phyloP scores from a whole-genome alignment of 2,888 invertebrate genomes.

The Caenorhabditis sinica region DNA sequence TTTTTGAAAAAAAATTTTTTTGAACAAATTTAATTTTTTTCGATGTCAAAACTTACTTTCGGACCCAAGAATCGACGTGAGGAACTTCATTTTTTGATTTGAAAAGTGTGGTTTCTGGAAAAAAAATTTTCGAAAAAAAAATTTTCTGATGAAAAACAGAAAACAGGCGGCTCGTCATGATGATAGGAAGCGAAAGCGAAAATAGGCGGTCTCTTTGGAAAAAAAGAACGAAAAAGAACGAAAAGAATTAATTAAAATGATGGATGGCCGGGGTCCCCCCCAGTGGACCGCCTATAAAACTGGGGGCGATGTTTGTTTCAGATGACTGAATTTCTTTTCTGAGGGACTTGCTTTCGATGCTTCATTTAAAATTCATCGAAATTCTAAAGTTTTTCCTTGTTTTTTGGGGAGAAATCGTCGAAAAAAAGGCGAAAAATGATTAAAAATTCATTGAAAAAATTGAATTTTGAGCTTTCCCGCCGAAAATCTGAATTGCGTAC shows the following conservation, averaged over 20 bases:
- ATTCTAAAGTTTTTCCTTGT: conserved; percentile 45
- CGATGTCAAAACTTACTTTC: conserved; percentile 45
- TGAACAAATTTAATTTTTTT: too few relatives aligned
- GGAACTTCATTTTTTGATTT: conserved; percentile 55
- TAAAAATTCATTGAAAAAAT: background rate
- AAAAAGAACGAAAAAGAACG: conserved; percentile 1
- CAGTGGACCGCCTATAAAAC: conserved; percentile 46
- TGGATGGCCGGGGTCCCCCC: conserved; percentile 35
- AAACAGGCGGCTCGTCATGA: conserved; percentile 13
- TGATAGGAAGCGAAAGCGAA: background rate
- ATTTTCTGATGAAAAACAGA: background rate
- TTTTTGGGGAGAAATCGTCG: conserved; percentile 10
- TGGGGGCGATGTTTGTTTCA: conserved; percentile 16
- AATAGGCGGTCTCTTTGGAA: conserved; percentile 3
- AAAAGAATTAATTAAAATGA: conserved; percentile 59
- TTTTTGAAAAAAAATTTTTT: background rate
- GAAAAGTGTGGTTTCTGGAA: background rate
- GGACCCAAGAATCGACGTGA: conserved; percentile 53
- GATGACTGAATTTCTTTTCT: conserved; percentile 4
- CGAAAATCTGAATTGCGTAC: background rate
- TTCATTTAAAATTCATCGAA: conserved; percentile 39
- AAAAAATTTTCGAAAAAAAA: too few relatives aligned
- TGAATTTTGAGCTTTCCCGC: too few relatives aligned
- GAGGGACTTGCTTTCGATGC: background rate
- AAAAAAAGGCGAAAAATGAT: background rate